Base-by-base conservation (phyloP, 2,113 vertebrate species). In the Boulengeromyrus knoepffleri region DNA sequence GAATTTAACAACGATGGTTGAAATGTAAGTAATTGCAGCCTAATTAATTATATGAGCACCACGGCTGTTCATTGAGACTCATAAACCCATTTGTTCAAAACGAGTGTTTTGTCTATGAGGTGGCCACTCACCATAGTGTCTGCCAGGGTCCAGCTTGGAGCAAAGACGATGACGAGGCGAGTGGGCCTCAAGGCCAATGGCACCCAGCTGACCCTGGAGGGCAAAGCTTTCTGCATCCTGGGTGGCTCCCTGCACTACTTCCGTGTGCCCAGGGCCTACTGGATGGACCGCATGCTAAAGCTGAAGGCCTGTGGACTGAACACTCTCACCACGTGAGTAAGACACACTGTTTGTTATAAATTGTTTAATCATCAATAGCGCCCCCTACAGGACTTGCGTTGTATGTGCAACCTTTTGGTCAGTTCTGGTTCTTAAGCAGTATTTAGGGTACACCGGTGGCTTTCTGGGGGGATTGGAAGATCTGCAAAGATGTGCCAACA, bases 221-320 rank as follows among this genome's bases (percentile, higher is more conserved):
- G 94, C 2, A 92, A 93, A 88, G 92, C 94, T 0, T 95, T 97
- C 92, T 93, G 94, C 27, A 95, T 97, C 0, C 92, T 96, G 0
- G 95, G 95, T 0, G 96, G 96, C 0, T 97, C 96, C 0, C 83
- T 97, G 88, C 96, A 97, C 92, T 96, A 96, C 6, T 97, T 97
- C 93, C 94, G 95, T 19, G 93, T 96, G 49, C 96, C 96, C 50
- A 90, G 83, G 27, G 95, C 95, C 0, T 96, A 97, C 91, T 97
- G 97, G 97, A 95, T 90, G 36, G 97, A 97, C 74, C 96, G 97
- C 13, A 84, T 89, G 36, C 5, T 89, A 15, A 89, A 89, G 53
- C 80, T 89, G 89, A 89, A 89, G 52, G 89, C 89, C 53, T 89
- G 89, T 49, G 97, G 97, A 89, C 88, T 97, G 17, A 97, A 97